Base-by-base conservation (phyloP, 2,113 vertebrate genomes). In the Onychorhynchus coronatus region DNA sequence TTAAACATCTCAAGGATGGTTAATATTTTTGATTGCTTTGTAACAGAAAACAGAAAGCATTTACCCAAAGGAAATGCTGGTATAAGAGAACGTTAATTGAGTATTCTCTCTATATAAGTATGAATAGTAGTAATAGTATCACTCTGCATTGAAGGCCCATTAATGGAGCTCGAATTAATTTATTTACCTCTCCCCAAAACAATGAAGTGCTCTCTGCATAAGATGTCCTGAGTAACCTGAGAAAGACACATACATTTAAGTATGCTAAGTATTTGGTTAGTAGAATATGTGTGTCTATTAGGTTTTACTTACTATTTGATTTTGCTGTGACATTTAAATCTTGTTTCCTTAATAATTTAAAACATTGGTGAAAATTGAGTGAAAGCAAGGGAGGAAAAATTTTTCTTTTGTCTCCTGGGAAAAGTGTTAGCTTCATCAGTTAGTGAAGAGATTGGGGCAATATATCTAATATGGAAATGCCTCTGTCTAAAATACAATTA, bases 1-100 rank as follows among this genome's bases (percentile, higher is more conserved):
- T 80, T 84, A 77, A 77, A 50, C 19, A 68, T 91, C 47, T 81
- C 52, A 53, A 61, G 70, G 44, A 30, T 39, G 19, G 33, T 31
- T 92, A 70, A 47, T 73, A 61, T 47, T 92, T 88, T 80, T 33
- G 20, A 46, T 74, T 77, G 21, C 37, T 68, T 80, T 82, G 90
- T 75, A 73, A 68, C n/a, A 82, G 44, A 85, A 83, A 78, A 62
- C 49, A 65, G 47, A 84, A 94, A 63, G 19, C 58, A 50, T 85
- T 96, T 86, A 72, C 27, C 23, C 53, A 75, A 82, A 96, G 50
- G 18, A 95, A 95, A 76, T 85, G n/a, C 44, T 81, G 27, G 28
- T 50, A 55, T 66, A 80, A 85, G 56, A 84, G 25, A 67, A 56
- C 11, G 50, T 65, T 56, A 66, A 65, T 22, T 85, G 15, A 82